Base-by-base conservation (phyloP, 2,888 invertebrate genomes). In the Mystacides longicornis region DNA sequence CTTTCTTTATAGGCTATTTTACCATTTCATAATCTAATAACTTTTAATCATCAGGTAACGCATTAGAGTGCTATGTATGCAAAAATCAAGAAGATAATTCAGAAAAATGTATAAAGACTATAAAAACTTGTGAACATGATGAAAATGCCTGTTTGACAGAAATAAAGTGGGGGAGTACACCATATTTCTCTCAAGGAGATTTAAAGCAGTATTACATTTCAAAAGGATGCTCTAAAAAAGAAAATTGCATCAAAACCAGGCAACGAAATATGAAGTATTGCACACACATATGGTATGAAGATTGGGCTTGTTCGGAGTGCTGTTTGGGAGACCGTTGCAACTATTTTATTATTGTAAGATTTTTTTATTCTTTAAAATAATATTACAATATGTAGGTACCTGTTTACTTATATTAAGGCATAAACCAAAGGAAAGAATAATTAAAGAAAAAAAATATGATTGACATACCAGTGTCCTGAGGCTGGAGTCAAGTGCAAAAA, bases 291-390 rank as follows among this genome's bases (percentile, higher is more conserved):
- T 92, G 92, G 94, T 97, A 95, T 67, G 87, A 93, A 67, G 96
- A 97, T 72, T 97, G 96, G 97, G 86, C 87, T 62, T 97, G 96
- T 72, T 87, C 91, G 0, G 94, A 96, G 69, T 97, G 96, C 71
- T 97, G 97, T 68, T 88, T 88, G 67, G 96, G 96, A 50, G 96
- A 97, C 71, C 81, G 92, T 53, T 97, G 96, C 72, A 97, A 97
- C 71, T 96, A 91, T 69, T 97, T 86, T 70, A 85, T 93, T 50
- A 91, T 96, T 68, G 95, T 96, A 77, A 89, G 92, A 85, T 65
- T n/a, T n/a, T n/a, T n/a, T n/a, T n/a, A n/a, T n/a, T n/a, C n/a
- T n/a, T n/a, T n/a, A n/a, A n/a, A n/a, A n/a, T n/a, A n/a, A n/a
- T n/a, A n/a, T n/a, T n/a, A n/a, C n/a, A n/a, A n/a, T n/a, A n/a